phyloP scores from a whole-genome alignment of 2,113 vertebrate species.

The Seriola rivoliana region DNA sequence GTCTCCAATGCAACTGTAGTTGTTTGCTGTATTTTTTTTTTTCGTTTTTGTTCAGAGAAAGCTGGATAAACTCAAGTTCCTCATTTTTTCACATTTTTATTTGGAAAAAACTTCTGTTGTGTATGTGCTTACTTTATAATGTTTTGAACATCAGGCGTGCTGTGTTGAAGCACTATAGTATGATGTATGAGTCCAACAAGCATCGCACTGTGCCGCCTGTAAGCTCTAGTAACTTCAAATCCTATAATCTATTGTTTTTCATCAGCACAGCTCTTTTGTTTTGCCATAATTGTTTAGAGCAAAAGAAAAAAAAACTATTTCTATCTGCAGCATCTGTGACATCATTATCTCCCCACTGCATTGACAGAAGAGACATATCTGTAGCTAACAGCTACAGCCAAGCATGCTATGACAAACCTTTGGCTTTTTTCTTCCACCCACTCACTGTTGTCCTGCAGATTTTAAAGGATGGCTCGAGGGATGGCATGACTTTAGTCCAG shows the following conservation, averaged over 20 bases:
- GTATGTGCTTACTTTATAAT: not conserved
- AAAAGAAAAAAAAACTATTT: conserved; percentile 9
- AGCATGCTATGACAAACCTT: conserved; percentile 25
- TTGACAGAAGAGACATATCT: conserved; percentile 29
- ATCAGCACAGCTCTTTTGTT: not conserved
- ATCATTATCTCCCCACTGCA: conserved; percentile 31
- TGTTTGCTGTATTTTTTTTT: not conserved
- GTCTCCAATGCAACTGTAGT: not conserved
- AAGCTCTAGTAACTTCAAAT: conserved; percentile 16
- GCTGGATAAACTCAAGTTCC: not conserved
- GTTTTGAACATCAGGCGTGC: not conserved
- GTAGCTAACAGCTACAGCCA: conserved; percentile 21
- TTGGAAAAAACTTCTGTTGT: not conserved
- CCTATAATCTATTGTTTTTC: not conserved
- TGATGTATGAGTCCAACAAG: not conserved
- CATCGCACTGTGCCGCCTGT: not conserved
- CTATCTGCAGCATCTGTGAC: conserved; percentile 4
- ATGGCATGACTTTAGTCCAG: not conserved
- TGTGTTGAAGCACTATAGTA: not conserved
- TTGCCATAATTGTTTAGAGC: not conserved
- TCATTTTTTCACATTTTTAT: not conserved
- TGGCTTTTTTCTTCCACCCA: conserved; percentile 16
- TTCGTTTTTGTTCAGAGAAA: too few relatives aligned
- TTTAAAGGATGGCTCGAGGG: not conserved
- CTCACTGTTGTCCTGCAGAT: conserved; percentile 9